Evolutionary conservation across 2,797 vertebrate species (phyloP), one percentile per base, ranked within the genome.

Genomic region (Scolopax rusticola): DNA sequence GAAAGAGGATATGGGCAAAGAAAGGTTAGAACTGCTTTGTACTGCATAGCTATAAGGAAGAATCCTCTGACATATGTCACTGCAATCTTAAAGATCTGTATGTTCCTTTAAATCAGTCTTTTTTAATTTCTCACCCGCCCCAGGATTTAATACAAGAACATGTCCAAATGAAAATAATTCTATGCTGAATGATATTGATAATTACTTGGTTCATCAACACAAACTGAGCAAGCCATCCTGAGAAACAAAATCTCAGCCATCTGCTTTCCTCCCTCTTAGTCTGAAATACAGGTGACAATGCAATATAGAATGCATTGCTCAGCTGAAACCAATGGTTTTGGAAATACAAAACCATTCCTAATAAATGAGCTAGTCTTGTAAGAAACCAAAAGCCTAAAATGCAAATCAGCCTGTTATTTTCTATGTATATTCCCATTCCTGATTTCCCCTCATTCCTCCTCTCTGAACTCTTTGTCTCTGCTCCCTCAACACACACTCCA

Each of bases 141-240:
- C 12, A 2, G 4, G 15, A 92, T 77, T 92, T 75, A 57, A 38
- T 61, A 57, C 4, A 50, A 85, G 4, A 8, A 28, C 12, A 38
- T 57, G 23, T 85, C 63, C 47, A 95, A 85, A 94, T 25, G 83
- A 85, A 84, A 76, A 63, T 20, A 54, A 57, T 83, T 90, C n/a
- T 60, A 19, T 45, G 24, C 8, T 48, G 47, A 68, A 79, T 2
- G 0, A 15, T 57, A 75, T 28, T 75, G 59, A 24, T 68, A 82
- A 61, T 68, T 78, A 60, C 32, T 86, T 51, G 54, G 41, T 57
- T 86, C 28, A 79, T 67, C 84, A 87, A 28, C 25, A 85, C 41
- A 81, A 38, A 65, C 32, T 65, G 21, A 89, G 57, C 25, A 93
- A 92, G 40, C 9, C 30, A 84, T 28, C 14, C 56, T 63, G 40